Conservation (phyloP, 2,113 vertebrate genomes). For the Benitochromis conjunctus region DNA sequence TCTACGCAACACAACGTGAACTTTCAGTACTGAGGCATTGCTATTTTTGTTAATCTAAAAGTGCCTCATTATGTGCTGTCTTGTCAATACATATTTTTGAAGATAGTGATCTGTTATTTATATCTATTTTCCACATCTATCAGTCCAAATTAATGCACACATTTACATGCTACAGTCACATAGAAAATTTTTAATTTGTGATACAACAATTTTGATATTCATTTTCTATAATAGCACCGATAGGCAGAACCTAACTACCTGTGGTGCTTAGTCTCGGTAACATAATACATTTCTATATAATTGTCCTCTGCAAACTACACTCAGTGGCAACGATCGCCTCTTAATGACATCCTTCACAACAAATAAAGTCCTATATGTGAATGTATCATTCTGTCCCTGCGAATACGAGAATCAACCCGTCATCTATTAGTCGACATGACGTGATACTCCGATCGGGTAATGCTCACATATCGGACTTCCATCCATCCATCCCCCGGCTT, state of each 20-base stretch:
- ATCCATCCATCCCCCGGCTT: conserved; percentile 12
- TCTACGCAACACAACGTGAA: background rate
- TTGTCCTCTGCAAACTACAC: background rate
- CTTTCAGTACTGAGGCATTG: background rate
- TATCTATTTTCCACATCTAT: background rate
- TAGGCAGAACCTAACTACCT: background rate
- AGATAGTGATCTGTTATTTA: background rate
- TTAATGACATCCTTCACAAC: conserved; percentile 10
- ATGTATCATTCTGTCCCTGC: background rate
- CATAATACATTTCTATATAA: background rate
- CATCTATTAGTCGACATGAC: conserved; percentile 12
- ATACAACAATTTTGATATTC: background rate
- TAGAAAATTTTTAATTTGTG: background rate
- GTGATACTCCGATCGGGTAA: background rate
- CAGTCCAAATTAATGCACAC: background rate
- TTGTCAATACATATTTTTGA: conserved; percentile 34
- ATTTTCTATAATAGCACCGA: background rate
- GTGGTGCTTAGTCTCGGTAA: background rate
- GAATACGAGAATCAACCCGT: background rate
- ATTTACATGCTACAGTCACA: background rate
- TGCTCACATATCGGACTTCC: conserved; percentile 10
- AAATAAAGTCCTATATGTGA: background rate
- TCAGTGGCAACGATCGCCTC: background rate
- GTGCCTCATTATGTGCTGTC: background rate
- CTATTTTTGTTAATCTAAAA: background rate